Evolutionary conservation across 2,888 invertebrate species (phyloP).

Genomic region (Geophilus truncorum): DNA sequence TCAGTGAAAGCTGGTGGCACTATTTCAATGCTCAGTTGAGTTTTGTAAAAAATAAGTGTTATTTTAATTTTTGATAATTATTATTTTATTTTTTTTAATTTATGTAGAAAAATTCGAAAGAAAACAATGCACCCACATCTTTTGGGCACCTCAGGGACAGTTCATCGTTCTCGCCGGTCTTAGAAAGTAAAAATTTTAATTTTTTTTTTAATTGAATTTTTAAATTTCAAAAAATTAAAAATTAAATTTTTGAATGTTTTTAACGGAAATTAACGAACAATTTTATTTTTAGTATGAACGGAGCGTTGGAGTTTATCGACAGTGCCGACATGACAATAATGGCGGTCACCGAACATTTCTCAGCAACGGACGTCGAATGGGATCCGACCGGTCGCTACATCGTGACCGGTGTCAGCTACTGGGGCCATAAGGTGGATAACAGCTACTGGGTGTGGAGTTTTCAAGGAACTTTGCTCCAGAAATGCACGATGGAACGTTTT

Average conservation of each 20-base stretch:
- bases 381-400: slow-evolving; percentile 98
- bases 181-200: slow-evolving; percentile 50
- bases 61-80: slow-evolving; percentile 33
- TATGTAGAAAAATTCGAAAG: slow-evolving; percentile 58
- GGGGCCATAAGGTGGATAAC: slow-evolving; percentile 85
- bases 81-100: slow-evolving; percentile 19
- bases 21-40: slow-evolving; percentile 76
- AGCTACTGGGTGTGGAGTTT: slow-evolving; percentile 98
- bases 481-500: slow-evolving; percentile 86
- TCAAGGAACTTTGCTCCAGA: slow-evolving; percentile 71
- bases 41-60: too few relatives aligned
- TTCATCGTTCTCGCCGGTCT: slow-evolving; percentile 90
- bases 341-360: slow-evolving; percentile 87
- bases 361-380: slow-evolving; percentile 95
- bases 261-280: neutral
- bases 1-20: slow-evolving; percentile 85
- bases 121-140: slow-evolving; percentile 76
- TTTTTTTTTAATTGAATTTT: neutral
- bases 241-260: too few relatives aligned
- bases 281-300: slow-evolving; percentile 58
- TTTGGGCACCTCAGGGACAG: slow-evolving; percentile 95
- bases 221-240: neutral
- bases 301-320: slow-evolving; percentile 90
- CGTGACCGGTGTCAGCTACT: slow-evolving; percentile 87
- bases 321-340: slow-evolving; percentile 93